Base-by-base conservation (phyloP, 2,113 vertebrate genomes). In the human (Homo sapiens) region DNA sequence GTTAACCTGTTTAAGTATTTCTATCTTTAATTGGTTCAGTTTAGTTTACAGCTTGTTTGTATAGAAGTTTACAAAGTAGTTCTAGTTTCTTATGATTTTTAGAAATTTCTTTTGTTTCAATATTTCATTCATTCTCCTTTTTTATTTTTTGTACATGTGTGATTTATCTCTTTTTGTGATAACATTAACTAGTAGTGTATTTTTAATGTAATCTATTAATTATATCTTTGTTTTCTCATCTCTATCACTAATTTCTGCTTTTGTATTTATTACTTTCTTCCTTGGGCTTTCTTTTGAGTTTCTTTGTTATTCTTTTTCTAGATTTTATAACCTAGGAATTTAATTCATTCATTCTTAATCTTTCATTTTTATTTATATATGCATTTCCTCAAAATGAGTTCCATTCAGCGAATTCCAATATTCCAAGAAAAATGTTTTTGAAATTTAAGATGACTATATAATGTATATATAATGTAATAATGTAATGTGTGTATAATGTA, bases 381-480 rank as follows among this genome's bases (percentile, higher is more conserved):
- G 8, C 18, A 12, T 94, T 81, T 94, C 38, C 32, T 87, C 32
- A 66, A 73, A 68, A 94, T 66, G 9, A 94, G 48, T 22, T 88
- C 22, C 30, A 83, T 68, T 88, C 76, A n/a, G n/a, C n/a, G 30
- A 61, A 91, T 64, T 68, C 25, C 48, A 82, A 30, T 35, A 35
- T 45, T 48, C 35, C 35, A 80, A 55, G 52, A 89, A 75, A 90
- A n/a, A 20, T 55, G 32, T 22, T 81, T 50, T 87, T 52, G 61
- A 80, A 95, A 72, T 72, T 92, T 73, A 72, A 64, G 81, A 86
- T 81, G 16, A 96, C 48, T 87, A 27, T 48, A 87, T 78, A 89
- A 84, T 57, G 30, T 35, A 40, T 43, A 75, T 64, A 30, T 64
- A 30, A 13, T 64, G 27, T 13, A 64, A 64, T 30, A 30, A 64